Conservation (phyloP, 2,113 vertebrate species). For the Neomonachus schauinslandi region DNA sequence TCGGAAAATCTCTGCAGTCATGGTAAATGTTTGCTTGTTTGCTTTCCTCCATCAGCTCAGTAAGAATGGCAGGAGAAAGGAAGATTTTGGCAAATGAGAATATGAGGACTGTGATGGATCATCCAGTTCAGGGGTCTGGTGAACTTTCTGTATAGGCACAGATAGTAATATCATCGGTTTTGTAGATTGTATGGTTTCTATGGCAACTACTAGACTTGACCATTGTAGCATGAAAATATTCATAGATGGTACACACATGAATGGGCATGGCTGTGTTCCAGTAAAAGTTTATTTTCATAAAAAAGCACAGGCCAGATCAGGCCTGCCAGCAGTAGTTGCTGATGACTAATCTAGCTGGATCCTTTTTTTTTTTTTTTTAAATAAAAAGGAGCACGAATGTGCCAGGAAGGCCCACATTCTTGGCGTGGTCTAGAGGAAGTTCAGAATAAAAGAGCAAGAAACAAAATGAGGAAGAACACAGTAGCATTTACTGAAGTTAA, state of each 20-base stretch:
- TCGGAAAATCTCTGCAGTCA: conserved; percentile 9
- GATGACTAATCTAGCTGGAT: background rate
- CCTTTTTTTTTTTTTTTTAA: background rate
- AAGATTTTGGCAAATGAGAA: background rate
- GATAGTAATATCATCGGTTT: background rate
- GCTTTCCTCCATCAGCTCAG: background rate
- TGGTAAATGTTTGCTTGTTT: background rate
- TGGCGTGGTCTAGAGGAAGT: background rate
- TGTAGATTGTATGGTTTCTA: background rate
- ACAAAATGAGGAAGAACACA: background rate
- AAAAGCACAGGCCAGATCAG: background rate
- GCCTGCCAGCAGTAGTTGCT: background rate
- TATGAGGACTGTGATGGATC: background rate
- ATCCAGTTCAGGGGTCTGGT: background rate
- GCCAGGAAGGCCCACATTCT: background rate
- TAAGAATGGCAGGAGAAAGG: background rate
- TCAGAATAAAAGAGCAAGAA: background rate
- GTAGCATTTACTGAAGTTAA: background rate
- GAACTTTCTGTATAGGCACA: background rate
- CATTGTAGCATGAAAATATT: background rate
- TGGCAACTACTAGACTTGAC: background rate
- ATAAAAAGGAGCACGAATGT: background rate
- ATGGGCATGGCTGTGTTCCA: background rate
- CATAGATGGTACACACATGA: background rate
- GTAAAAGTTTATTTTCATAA: background rate